Percentiles rank a stretch among this genome's conserved stretches.
These are phyloP conservation scores for Palythoa caribaeorum DNA, from an alignment of 92 coral and sea anemone species.

Conservation along the genomic window DNA sequence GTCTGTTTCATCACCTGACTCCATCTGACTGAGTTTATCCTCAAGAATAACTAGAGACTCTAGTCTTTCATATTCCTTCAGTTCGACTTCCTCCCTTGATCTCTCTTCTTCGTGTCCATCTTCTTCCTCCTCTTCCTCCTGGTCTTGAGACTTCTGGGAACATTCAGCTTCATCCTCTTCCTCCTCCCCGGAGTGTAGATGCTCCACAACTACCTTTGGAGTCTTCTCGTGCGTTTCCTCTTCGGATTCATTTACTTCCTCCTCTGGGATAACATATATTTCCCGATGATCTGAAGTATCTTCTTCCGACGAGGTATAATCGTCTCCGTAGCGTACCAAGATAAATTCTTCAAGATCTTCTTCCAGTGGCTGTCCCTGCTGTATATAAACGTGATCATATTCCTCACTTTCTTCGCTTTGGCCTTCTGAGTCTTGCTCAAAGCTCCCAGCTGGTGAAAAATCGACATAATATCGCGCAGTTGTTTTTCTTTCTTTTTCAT, in stretches of 20 bases:
- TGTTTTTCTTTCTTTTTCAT: constrained; percentile 51
- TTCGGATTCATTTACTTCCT: constrained; percentile 69
- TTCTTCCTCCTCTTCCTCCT: constrained; percentile 51
- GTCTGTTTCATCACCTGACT: constrained; percentile 79
- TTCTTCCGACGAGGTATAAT: constrained; percentile 73
- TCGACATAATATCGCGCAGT: constrained; percentile 84
- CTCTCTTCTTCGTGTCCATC: constrained; percentile 72
- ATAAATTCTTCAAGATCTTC: constrained; percentile 91
- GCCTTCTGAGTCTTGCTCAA: constrained; percentile 61
- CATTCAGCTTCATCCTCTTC: constrained; percentile 67
- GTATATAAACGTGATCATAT: constrained; percentile 74
- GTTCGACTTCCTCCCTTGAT: constrained; percentile 63
- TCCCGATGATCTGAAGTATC: constrained; percentile 83
- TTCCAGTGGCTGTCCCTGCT: constrained; percentile 81
- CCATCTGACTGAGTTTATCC: constrained; percentile 92
- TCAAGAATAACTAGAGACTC: constrained; percentile 90
- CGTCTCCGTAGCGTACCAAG: constrained; percentile 78
- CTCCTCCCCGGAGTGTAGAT: background rate
- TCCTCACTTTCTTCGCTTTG: constrained; percentile 71
- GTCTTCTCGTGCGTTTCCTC: constrained; percentile 54
- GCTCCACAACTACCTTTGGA: constrained; percentile 31
- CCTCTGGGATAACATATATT: constrained; percentile 91
- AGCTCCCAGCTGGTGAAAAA: constrained; percentile 80
- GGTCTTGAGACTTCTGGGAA: constrained; percentile 14
- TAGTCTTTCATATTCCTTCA: constrained; percentile 90